Evolutionary conservation across 1,140 invertebrate species (phyloP).

Genomic region (Panagrolaimus sp.): DNA sequence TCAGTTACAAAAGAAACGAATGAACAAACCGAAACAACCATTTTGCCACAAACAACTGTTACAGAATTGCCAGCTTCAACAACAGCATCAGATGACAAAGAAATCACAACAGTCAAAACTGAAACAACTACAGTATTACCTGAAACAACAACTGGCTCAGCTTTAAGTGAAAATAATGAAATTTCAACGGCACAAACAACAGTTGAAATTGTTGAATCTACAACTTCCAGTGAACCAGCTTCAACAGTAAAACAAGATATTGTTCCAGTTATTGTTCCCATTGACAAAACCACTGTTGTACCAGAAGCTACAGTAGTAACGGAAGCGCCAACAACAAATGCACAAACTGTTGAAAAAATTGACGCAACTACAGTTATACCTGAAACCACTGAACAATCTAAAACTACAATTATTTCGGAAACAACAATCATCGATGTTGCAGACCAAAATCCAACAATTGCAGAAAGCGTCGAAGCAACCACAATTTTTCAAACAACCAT

Average conservation of each 20-base stretch:
- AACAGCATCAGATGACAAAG: too few species aligned
- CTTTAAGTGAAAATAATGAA: background rate
- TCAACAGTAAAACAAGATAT: background rate
- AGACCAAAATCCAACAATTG: background rate
- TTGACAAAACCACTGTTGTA: background rate
- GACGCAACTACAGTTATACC: background rate
- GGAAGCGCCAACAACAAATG: background rate
- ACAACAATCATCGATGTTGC: background rate
- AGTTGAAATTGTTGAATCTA: background rate
- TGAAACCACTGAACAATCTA: background rate
- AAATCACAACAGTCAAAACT: too few species aligned
- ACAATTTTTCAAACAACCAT: background rate
- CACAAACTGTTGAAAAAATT: background rate
- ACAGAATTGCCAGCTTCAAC: background rate
- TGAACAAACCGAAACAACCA: constrained; percentile 2
- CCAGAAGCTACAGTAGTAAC: background rate
- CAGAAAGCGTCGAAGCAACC: background rate
- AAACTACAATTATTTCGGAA: background rate
- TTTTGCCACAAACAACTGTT: background rate
- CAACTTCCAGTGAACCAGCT: background rate
- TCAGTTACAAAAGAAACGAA: too few species aligned
- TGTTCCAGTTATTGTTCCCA: background rate
- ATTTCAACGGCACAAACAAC: background rate
- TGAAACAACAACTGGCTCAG: background rate
- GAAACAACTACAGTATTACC: background rate